A percentile compares a stretch with the other conserved stretches of the same genome.
Evolutionary conservation across 2,888 invertebrate genomes (phyloP).

Genomic region (Antitype chi): DNA sequence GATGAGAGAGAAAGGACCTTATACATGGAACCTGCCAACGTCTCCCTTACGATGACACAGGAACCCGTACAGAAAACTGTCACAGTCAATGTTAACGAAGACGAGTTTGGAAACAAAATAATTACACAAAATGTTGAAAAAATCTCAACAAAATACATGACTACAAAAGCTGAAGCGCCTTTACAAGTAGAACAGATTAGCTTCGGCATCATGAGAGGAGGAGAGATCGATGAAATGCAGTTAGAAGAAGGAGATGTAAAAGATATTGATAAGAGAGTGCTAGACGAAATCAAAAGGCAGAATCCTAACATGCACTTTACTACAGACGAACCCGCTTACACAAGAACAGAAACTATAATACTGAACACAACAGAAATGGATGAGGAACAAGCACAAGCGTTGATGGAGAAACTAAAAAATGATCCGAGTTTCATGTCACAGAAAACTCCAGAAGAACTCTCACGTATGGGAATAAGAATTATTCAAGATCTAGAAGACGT

Average conservation of each 20-base stretch:
- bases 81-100: conserved; percentile 88
- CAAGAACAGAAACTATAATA: conserved; percentile 89
- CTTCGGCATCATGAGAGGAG: conserved; percentile 85
- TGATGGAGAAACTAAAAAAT: conserved; percentile 87
- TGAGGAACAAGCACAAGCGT: conserved; percentile 85
- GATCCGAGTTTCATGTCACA: conserved; percentile 88
- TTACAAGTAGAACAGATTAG: conserved; percentile 88
- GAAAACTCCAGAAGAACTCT: conserved; percentile 85
- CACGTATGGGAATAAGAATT: conserved; percentile 84
- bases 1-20: conserved; percentile 84
- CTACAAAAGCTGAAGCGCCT: conserved; percentile 84
- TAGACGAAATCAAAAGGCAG: conserved; percentile 86
- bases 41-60: conserved; percentile 87
- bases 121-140: conserved; percentile 88
- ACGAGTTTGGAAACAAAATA: conserved; percentile 88
- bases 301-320: conserved; percentile 88
- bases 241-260: conserved; percentile 87
- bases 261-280: conserved; percentile 83
- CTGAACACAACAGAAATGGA: conserved; percentile 88
- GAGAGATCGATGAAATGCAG: conserved; percentile 81
- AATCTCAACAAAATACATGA: conserved; percentile 84
- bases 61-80: conserved; percentile 88
- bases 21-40: conserved; percentile 87
- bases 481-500: conserved; percentile 85
- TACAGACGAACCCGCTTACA: conserved; percentile 85